Base-by-base conservation (phyloP, 2,797 vertebrate species). In the Agapornis canus region DNA sequence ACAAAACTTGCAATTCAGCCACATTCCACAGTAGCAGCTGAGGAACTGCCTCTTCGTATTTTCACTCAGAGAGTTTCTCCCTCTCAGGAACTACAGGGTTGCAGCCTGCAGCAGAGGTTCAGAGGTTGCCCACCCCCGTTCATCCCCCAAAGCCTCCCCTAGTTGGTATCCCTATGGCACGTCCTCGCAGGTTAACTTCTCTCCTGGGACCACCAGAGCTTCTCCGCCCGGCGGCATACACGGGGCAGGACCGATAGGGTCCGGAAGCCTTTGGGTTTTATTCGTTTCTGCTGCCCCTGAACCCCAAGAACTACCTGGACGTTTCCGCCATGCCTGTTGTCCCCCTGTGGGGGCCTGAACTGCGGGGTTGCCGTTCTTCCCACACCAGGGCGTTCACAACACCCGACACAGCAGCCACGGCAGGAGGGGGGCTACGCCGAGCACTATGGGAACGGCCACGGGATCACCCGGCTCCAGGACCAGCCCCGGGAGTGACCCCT, bases 1-100 rank as follows among this genome's bases (percentile, higher is more conserved):
- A 4, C 5, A 54, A 32, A 47, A 27, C 9, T 25, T 39, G 5
- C 3, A 47, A 54, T 0, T 0, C 51, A 22, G n/a, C 43, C 61
- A 9, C 3, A 6, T 49, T 20, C 31, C 81, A 18, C 40, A 23
- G 20, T 2, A 18, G 12, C 2, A 52, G 12, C 35, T 7, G 18
- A 39, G 35, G 12, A 32, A 6, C 31, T 20, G 37, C 4, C 6
- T 19, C 42, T 51, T 17, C 2, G 1, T 5, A 13, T 7, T 8
- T 47, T 31, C 14, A 2, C 20, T 21, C 43, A 14, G 31, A 21
- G 31, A 7, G 5, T 20, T 7, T 11, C 48, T 42, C 12, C 2
- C 0, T 32, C 26, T 64, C 51, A 16, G 21, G 19, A 43, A 18
- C 66, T 5, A 4, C 10, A 17, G 4, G 9, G 13, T 14, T 12